phyloP scores from a whole-genome alignment of 2,888 invertebrate species.

The Lamellibrachia columna region DNA sequence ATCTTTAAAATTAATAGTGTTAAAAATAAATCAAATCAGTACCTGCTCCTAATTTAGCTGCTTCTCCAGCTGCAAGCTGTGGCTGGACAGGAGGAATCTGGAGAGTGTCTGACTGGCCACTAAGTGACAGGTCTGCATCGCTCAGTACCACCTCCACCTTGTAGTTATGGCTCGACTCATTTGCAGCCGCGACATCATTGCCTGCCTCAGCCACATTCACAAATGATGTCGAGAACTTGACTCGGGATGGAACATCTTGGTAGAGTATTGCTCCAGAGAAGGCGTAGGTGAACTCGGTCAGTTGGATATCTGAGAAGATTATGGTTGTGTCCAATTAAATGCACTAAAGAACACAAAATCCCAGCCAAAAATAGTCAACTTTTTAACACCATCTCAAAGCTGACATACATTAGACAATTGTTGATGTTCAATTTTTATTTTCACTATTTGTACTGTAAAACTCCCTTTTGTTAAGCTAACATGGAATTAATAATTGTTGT shows the following conservation, averaged over 20 bases:
- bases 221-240: neutral
- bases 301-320: neutral
- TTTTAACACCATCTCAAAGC: neutral
- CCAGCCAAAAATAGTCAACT: neutral
- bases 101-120: neutral
- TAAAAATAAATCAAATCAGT: neutral
- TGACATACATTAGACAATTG: neutral
- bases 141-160: neutral
- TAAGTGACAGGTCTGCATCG: neutral
- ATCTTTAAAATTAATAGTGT: neutral
- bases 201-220: conserved; percentile 4
- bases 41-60: neutral
- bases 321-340: neutral
- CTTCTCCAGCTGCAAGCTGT: neutral
- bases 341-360: neutral
- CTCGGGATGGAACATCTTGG: neutral
- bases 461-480: neutral
- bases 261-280: neutral
- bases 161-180: neutral
- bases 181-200: neutral
- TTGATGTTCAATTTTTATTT: neutral
- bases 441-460: neutral
- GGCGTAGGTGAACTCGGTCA: neutral
- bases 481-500: no score
- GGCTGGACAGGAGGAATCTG: neutral